These are phyloP conservation scores for Psilopogon haemacephalus DNA, from an alignment of 2,113 vertebrate species.

Conservation along the genomic window DNA sequence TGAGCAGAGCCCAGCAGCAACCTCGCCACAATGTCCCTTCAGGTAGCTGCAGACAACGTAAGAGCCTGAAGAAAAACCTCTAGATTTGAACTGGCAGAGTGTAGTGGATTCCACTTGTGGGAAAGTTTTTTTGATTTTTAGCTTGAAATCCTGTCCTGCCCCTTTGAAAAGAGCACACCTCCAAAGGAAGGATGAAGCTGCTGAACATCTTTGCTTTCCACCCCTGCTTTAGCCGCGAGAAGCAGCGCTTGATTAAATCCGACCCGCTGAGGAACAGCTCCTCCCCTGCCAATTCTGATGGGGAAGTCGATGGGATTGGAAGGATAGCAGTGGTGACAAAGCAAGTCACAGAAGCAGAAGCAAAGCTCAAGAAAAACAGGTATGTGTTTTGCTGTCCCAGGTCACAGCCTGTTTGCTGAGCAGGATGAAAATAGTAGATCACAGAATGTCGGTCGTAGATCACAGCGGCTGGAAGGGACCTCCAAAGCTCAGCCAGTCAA, in stretches of 20 bases:
- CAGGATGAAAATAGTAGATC: neutral
- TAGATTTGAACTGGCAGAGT: neutral
- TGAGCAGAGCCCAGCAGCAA: too few relatives aligned
- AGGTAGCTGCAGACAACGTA: neutral
- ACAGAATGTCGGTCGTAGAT: too few relatives aligned
- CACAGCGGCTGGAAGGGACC: too few relatives aligned
- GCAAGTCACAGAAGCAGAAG: slow-evolving; percentile 83
- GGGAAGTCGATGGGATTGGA: slow-evolving; percentile 73
- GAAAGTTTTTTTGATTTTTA: neutral
- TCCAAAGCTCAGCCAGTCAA: too few relatives aligned
- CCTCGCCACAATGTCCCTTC: too few relatives aligned
- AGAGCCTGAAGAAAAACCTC: neutral
- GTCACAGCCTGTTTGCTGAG: neutral
- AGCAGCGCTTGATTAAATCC: slow-evolving; percentile 83
- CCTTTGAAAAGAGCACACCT: neutral
- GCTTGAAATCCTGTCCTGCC: neutral
- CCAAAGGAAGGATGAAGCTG: neutral
- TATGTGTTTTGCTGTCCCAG: slow-evolving; percentile 17
- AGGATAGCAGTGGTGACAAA: slow-evolving; percentile 77
- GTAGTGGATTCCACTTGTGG: neutral
- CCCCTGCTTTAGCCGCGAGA: slow-evolving; percentile 82
- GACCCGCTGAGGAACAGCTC: slow-evolving; percentile 67
- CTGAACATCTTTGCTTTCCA: neutral
- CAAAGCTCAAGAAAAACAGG: slow-evolving; percentile 87
- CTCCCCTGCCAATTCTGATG: slow-evolving; percentile 75